Evolutionary conservation across 2,113 vertebrate species (phyloP).

Genomic region (Poecile atricapillus): DNA sequence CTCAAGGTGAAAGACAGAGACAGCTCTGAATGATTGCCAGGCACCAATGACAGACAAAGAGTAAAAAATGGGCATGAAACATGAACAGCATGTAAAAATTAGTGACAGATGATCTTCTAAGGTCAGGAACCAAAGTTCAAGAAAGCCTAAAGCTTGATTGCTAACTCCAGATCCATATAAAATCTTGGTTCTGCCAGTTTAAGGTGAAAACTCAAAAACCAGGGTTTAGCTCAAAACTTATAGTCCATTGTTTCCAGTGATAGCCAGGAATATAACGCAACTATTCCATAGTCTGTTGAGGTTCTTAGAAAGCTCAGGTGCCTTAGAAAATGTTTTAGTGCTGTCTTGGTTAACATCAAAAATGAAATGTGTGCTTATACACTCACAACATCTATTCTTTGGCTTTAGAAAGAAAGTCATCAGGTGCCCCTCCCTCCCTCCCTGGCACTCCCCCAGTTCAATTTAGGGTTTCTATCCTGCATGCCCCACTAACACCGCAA

Average conservation of each 20-base stretch:
- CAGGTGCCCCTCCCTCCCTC: neutral
- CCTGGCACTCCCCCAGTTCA: too few relatives aligned
- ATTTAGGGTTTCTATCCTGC: neutral
- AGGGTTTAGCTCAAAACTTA: neutral
- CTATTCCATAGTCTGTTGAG: neutral
- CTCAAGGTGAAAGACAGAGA: constrained; percentile 14
- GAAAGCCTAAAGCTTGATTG: neutral
- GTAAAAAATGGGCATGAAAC: neutral
- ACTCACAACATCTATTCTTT: neutral
- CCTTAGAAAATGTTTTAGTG: neutral
- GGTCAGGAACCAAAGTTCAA: neutral
- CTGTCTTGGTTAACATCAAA: neutral
- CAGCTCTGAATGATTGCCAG: neutral
- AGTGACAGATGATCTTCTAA: neutral
- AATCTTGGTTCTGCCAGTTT: neutral
- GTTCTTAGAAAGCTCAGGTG: neutral
- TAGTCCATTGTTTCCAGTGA: neutral
- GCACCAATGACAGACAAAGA: neutral
- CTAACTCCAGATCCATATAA: neutral
- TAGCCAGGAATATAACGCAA: neutral
- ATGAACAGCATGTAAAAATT: neutral
- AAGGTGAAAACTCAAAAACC: neutral
- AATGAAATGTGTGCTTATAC: neutral
- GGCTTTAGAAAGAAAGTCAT: neutral
- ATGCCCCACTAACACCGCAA: neutral